These are phyloP conservation scores for Xestoiulus laeticollis DNA, from an alignment of 2,888 invertebrate genomes.

Conservation along the genomic window DNA sequence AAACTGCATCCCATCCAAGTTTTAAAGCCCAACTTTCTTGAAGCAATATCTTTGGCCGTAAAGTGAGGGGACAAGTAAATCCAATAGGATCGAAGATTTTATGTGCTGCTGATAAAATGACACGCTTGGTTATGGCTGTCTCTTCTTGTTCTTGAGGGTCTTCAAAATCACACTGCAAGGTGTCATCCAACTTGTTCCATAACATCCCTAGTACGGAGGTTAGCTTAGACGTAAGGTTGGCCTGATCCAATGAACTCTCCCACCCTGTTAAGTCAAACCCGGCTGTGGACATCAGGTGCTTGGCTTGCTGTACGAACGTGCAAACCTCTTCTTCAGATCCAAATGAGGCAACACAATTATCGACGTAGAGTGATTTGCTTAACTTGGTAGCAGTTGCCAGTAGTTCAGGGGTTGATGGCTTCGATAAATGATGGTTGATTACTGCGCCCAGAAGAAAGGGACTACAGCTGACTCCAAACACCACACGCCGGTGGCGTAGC, in stretches of 20 bases:
- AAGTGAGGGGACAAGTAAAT: background rate
- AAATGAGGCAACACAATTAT: background rate
- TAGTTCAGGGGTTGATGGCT: background rate
- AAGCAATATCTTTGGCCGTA: background rate
- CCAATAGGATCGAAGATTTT: background rate
- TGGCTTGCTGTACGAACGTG: background rate
- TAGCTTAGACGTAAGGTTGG: background rate
- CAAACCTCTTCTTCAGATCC: background rate
- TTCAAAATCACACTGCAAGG: background rate
- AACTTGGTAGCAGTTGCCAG: background rate
- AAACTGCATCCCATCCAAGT: background rate
- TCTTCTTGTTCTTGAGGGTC: background rate
- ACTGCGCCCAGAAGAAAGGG: conserved; percentile 27
- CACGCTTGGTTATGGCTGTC: background rate
- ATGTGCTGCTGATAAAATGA: background rate
- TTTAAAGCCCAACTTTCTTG: background rate
- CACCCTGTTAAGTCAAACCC: background rate
- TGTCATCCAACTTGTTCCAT: background rate
- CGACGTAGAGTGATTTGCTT: background rate
- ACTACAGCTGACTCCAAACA: conserved; percentile 21
- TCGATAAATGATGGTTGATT: background rate
- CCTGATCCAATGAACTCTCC: background rate
- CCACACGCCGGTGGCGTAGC: background rate
- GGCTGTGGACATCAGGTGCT: background rate
- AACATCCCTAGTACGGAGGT: background rate